Conservation (phyloP, 64 coral and sea anemone genomes). For the Actinia equina region DNA sequence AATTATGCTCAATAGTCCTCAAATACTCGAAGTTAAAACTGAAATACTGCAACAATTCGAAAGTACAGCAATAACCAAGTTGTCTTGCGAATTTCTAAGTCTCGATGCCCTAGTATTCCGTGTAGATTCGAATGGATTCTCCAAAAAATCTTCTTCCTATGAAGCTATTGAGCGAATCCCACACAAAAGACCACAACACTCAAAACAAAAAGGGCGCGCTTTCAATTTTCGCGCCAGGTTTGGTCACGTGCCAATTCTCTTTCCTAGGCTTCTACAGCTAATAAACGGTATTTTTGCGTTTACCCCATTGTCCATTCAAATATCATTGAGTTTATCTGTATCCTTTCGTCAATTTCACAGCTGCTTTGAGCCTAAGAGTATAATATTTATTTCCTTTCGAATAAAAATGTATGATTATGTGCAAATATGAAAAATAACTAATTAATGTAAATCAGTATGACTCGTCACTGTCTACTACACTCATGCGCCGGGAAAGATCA, state of each 20-base stretch:
- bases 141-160: not conserved
- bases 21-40: not conserved
- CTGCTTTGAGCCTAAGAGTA: not conserved
- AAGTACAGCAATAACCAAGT: not conserved
- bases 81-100: not conserved
- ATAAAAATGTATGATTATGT: not conserved
- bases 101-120: not conserved
- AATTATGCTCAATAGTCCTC: not conserved
- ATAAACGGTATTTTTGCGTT: not conserved
- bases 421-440: not conserved
- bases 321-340: not conserved
- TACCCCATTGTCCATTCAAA: not conserved
- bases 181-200: constrained; percentile 5
- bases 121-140: not conserved
- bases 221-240: constrained; percentile 72
- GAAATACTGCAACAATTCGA: not conserved
- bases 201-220: constrained; percentile 55
- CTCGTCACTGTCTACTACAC: not conserved
- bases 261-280: not conserved
- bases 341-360: not conserved
- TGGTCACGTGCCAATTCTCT: constrained; percentile 46
- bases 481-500: too few species aligned
- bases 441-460: constrained; percentile 3
- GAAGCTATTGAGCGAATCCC: not conserved
- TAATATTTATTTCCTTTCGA: not conserved